Evolutionary conservation across 2,797 vertebrate genomes (phyloP).

Genomic region (Bradypus variegatus): DNA sequence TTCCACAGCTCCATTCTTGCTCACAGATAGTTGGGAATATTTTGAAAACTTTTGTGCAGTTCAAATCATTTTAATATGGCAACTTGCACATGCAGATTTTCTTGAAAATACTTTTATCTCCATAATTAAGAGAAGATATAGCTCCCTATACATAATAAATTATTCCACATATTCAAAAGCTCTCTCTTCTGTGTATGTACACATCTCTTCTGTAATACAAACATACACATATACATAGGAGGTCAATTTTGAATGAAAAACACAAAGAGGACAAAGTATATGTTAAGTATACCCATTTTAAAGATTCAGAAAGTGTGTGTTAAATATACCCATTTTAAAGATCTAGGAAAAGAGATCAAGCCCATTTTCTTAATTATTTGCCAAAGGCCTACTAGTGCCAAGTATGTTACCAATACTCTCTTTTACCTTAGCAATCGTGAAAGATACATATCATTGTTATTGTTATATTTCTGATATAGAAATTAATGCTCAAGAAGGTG

Average conservation of each 20-base stretch:
- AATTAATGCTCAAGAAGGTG: neutral
- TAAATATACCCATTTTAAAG: constrained; percentile 5
- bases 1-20: neutral
- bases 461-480: neutral
- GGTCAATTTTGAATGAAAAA: constrained; percentile 25
- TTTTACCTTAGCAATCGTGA: neutral
- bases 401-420: neutral
- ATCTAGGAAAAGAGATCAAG: neutral
- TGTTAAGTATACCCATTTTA: neutral
- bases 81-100: neutral
- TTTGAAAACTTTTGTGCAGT: constrained; percentile 2
- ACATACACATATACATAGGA: neutral
- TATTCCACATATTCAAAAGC: neutral
- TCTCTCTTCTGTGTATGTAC: neutral
- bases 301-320: neutral
- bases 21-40: neutral
- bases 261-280: neutral
- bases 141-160: neutral
- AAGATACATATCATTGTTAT: neutral
- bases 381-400: neutral
- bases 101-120: neutral
- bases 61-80: constrained; percentile 1
- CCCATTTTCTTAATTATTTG: constrained; percentile 17
- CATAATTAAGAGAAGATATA: neutral
- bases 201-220: neutral